Conservation (phyloP, 2,113 vertebrate genomes). For the Scytalopus superciliaris region DNA sequence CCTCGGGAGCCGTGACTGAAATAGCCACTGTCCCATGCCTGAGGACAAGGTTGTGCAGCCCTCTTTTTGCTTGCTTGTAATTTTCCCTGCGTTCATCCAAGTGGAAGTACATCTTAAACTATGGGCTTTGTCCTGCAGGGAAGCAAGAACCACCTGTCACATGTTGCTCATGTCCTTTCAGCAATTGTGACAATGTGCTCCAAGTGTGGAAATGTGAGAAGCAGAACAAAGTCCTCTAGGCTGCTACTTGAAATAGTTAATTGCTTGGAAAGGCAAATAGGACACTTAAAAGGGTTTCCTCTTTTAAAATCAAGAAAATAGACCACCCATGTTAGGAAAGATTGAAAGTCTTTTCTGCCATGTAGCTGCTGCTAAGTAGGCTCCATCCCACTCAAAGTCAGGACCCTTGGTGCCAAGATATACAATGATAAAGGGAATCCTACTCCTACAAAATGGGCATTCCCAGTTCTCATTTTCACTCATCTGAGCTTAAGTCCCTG, state of each 20-base stretch:
- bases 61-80: background rate
- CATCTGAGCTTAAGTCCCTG: background rate
- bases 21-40: background rate
- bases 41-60: conserved; percentile 34
- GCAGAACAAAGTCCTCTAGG: background rate
- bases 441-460: background rate
- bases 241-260: background rate
- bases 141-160: background rate
- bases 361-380: background rate
- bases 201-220: background rate
- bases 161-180: background rate
- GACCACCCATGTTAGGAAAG: background rate
- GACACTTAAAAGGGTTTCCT: background rate
- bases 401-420: background rate
- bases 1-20: background rate
- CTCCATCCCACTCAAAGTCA: rapidly evolving
- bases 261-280: background rate
- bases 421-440: background rate
- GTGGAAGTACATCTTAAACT: background rate
- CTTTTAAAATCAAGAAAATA: background rate
- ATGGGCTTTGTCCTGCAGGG: background rate
- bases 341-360: background rate
- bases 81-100: background rate
- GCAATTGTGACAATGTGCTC: background rate
- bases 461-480: background rate